A percentile compares a stretch with the other conserved stretches of the same genome.
These are phyloP conservation scores for Anableps anableps DNA, from an alignment of 2,797 vertebrate genomes.

Conservation along the genomic window DNA sequence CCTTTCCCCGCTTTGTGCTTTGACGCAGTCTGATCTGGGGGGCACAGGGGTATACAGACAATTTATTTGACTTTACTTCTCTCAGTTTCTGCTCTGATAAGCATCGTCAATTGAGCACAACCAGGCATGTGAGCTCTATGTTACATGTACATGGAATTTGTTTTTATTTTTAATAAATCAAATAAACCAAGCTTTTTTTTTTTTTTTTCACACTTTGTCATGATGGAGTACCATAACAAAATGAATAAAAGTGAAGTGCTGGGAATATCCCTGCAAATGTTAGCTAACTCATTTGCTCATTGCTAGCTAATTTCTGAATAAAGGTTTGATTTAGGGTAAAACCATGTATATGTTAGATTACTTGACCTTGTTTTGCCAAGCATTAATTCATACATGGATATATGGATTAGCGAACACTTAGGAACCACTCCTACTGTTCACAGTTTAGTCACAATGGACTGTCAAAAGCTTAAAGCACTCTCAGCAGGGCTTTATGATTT, in stretches of 20 bases:
- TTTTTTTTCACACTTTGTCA: not conserved
- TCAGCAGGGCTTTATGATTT: constrained; percentile 9
- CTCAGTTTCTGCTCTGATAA: not conserved
- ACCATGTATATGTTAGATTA: not conserved
- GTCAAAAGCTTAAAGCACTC: constrained; percentile 21
- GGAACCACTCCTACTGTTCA: not conserved
- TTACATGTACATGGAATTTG: not conserved
- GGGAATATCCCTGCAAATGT: not conserved
- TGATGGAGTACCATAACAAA: not conserved
- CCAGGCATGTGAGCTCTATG: not conserved
- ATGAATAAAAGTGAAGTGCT: not conserved
- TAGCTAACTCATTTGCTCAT: not conserved
- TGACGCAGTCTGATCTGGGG: too few relatives aligned
- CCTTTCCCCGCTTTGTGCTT: too few relatives aligned
- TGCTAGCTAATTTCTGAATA: not conserved
- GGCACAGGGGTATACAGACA: not conserved
- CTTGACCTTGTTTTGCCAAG: not conserved
- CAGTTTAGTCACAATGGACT: constrained; percentile 2
- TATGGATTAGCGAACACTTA: constrained; percentile 6
- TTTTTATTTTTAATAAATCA: not conserved
- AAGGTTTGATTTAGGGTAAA: not conserved
- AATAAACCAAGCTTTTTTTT: not conserved
- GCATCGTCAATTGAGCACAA: not conserved
- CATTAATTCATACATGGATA: not conserved
- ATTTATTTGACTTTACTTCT: not conserved